Evolutionary conservation across 2,797 vertebrate species (phyloP), one percentile per base, ranked within the genome.

Genomic region (Kryptopterus vitreolus): DNA sequence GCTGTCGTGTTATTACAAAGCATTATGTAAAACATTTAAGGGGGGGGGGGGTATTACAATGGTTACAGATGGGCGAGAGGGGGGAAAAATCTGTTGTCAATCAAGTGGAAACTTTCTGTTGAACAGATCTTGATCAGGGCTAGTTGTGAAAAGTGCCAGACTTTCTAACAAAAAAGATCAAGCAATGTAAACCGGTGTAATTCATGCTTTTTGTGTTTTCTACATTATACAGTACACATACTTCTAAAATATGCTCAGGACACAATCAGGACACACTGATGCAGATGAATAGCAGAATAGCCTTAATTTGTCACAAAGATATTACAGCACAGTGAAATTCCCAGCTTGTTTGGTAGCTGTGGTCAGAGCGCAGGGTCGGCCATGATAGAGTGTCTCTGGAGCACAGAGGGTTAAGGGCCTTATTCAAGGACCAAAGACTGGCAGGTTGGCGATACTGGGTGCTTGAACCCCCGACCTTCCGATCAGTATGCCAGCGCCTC

Each of bases 221-320:
- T 26, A 18, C 35, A 24, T 24, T 43, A 43, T 62, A 20, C 43
- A 33, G 43, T 13, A 48, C 53, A n/a, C 26, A 22, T 6, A 33
- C 74, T 66, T 62, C 26, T 66, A 22, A 53, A 68, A 68, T 61
- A 24, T 31, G 55, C 88, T 83, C 85, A 85, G 86, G 85, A 89
- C 82, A 79, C 85, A 87, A 89, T 43, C 87, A 81, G 65, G 71
- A 87, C 88, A 82, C 87, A 82, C 87, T 87, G 52, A 59, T 82
- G 88, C 85, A 80, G 20, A 87, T 81, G 86, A 89, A 82, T 78
- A 87, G 90, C 89, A 87, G 84, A 88, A 87, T 12, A 86, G 88
- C 87, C 84, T 77, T n/a, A n/a, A n/a, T n/a, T n/a, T n/a, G n/a
- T n/a, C n/a, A n/a, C n/a, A n/a, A n/a, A n/a, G n/a, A n/a, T n/a